phyloP scores from a whole-genome alignment of 92 coral and sea anemone genomes.

The Galaxea fascicularis region DNA sequence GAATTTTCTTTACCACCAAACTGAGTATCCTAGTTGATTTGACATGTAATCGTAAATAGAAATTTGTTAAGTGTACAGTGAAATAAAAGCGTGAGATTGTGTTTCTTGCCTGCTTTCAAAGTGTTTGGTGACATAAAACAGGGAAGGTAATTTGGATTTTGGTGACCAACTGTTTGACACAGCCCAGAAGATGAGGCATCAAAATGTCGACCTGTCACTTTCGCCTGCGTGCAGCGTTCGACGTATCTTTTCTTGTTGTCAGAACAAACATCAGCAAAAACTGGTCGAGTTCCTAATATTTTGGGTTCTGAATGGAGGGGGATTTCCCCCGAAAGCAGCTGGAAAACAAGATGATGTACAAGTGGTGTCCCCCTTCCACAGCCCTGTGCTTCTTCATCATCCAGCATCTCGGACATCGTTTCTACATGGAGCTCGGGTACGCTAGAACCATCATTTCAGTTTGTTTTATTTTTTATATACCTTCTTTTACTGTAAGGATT shows the following conservation, averaged over 20 bases:
- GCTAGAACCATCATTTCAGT: background rate
- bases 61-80: background rate
- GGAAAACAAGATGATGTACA: background rate
- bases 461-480: background rate
- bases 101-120: conserved; percentile 8
- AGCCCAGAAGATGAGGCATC: conserved; percentile 22
- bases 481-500: background rate
- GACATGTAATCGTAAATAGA: background rate
- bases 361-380: background rate
- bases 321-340: background rate
- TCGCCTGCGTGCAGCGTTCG: background rate
- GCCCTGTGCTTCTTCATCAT: background rate
- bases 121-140: conserved; percentile 22
- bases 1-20: background rate
- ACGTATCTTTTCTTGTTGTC: background rate
- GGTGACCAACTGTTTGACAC: conserved; percentile 4
- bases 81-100: conserved; percentile 28
- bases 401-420: background rate
- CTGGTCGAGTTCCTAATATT: background rate
- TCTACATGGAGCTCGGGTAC: conserved; percentile 10
- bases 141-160: conserved; percentile 14
- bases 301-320: background rate
- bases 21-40: background rate
- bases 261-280: background rate
- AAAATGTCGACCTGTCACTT: conserved; percentile 18